These are phyloP conservation scores for Sinhomidia bicolor DNA, from an alignment of 2,888 invertebrate genomes.

Conservation along the genomic window DNA sequence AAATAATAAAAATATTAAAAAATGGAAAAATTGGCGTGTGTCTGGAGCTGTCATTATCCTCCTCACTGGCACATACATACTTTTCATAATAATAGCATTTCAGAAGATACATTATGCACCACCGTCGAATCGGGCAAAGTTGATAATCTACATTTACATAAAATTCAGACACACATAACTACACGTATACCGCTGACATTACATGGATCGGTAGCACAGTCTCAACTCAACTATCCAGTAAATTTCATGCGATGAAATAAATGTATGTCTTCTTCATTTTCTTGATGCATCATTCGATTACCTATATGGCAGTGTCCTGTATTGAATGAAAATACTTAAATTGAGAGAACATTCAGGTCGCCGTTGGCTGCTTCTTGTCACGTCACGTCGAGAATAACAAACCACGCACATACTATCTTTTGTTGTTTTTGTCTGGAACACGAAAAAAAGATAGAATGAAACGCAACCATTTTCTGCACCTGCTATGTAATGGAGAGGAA, in stretches of 20 bases:
- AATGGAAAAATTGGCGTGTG: constrained; percentile 73
- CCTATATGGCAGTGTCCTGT: not conserved
- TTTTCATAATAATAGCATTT: not conserved
- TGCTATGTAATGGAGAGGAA: constrained; percentile 41
- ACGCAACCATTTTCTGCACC: constrained; percentile 60
- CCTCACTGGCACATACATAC: constrained; percentile 33
- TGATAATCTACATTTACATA: constrained; percentile 26
- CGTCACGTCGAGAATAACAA: constrained; percentile 50
- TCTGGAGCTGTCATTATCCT: constrained; percentile 63
- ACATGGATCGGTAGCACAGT: not conserved
- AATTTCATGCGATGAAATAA: not conserved
- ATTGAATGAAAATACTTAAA: not conserved
- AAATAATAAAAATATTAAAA: constrained; percentile 43
- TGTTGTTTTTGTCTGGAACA: constrained; percentile 37
- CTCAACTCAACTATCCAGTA: not conserved
- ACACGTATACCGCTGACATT: not conserved
- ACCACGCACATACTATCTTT: constrained; percentile 49
- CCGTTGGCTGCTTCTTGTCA: constrained; percentile 48
- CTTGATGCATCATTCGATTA: not conserved
- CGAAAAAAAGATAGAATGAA: not conserved
- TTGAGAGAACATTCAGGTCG: constrained; percentile 36
- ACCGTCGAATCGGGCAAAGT: not conserved
- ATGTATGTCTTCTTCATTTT: not conserved
- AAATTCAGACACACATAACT: not conserved
- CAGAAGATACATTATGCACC: not conserved